Percentiles rank a stretch among this genome's conserved stretches.
Evolutionary conservation across 2,113 vertebrate species (phyloP).

Genomic region (Microtus richardsoni): DNA sequence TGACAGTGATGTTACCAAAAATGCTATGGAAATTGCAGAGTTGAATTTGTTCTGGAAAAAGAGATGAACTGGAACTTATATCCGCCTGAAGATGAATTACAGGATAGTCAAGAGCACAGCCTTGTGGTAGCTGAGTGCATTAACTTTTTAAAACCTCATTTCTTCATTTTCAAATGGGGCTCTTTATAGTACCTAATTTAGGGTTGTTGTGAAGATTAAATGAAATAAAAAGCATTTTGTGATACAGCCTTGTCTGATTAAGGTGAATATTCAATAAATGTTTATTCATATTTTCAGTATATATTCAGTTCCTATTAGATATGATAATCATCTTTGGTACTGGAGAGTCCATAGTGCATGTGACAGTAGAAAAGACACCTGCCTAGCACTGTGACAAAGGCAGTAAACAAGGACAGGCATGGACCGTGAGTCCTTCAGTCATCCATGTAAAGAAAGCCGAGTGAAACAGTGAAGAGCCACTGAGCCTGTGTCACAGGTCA

Average conservation of each 20-base stretch:
- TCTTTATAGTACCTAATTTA: constrained; percentile 18
- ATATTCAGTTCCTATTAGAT: neutral
- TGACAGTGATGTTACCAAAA: neutral
- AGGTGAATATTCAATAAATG: neutral
- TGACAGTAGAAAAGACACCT: neutral
- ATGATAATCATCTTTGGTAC: neutral
- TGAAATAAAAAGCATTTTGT: constrained; percentile 59
- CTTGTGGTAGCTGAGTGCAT: neutral
- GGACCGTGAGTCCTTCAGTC: constrained; percentile 2
- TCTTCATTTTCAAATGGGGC: neutral
- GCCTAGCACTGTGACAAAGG: neutral
- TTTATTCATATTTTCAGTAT: constrained; percentile 20
- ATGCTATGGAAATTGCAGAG: constrained; percentile 1
- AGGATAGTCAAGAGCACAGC: neutral
- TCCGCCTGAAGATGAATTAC: neutral
- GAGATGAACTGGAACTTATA: neutral
- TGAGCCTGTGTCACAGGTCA: neutral
- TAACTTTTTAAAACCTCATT: neutral
- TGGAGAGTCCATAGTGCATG: neutral
- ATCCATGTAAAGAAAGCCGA: neutral
- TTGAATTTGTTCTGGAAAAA: constrained; percentile 14
- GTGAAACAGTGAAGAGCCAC: neutral
- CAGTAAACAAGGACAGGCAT: neutral
- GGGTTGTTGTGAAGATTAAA: neutral
- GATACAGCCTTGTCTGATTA: neutral